A percentile compares a stretch with the other conserved stretches of the same genome.
Conservation (phyloP, 23 tunicate genomes). For the Diplosoma virens region DNA sequence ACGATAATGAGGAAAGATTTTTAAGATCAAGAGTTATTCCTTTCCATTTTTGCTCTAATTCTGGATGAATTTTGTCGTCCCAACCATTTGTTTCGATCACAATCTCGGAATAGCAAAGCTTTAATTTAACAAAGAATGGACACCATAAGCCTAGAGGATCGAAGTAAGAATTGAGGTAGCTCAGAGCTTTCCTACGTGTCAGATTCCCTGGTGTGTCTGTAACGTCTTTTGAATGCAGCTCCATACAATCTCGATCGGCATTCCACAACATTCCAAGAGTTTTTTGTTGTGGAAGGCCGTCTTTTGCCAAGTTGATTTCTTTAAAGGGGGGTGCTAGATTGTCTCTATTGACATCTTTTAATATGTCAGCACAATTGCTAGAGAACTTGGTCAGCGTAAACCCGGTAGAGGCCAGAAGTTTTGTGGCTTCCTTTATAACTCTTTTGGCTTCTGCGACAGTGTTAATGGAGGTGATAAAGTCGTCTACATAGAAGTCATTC, state of each 20-base stretch:
- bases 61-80: slow-evolving; percentile 3
- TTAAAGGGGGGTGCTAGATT: not conserved
- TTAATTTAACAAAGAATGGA: not conserved
- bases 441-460: not conserved
- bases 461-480: not conserved
- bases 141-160: slow-evolving; percentile 10
- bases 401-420: not conserved
- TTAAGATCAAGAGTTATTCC: not conserved
- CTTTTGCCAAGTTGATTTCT: not conserved
- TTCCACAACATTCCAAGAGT: not conserved
- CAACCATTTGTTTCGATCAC: not conserved
- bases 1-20: not conserved
- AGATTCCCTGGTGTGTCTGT: not conserved
- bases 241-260: not conserved
- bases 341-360: not conserved
- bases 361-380: not conserved
- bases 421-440: not conserved
- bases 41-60: not conserved
- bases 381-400: slow-evolving; percentile 1
- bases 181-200: not conserved
- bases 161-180: not conserved
- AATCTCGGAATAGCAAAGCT: slow-evolving; percentile 4
- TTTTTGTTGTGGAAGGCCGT: not conserved
- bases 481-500: slow-evolving; percentile 4
- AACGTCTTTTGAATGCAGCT: not conserved